Evolutionary conservation across 2,797 vertebrate genomes (phyloP), one percentile per base, ranked within the genome.

Genomic region (Rhadinocentrus ornatus): DNA sequence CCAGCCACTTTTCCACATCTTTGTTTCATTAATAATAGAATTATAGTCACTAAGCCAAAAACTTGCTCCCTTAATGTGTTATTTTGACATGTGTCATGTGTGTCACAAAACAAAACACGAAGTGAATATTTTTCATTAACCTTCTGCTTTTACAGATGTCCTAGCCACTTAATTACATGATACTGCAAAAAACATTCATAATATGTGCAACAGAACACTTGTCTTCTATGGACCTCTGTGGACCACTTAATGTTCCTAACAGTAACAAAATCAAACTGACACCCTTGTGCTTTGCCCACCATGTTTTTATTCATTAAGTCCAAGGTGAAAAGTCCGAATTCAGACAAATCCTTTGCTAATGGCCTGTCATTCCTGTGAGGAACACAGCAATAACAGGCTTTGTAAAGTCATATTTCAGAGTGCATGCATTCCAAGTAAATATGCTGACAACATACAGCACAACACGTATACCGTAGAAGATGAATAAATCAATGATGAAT

Each of bases 331-430:
- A 80, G 67, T 85, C 76, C 78, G 69, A 74, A 82, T 81, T 84
- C 78, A 80, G 67, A 88, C 76, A 91, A 90, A 90, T 85, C 80
- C 77, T 75, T 63, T 69, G 74, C 78, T 88, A 88, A 93, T 89
- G 84, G 75, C 69, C 82, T 82, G 81, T 80, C 89, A 82, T 75
- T 86, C 56, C 81, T 80, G 55, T 24, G 56, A 74, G 80, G 77
- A 84, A 78, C 37, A 69, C 53, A 78, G 68, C 71, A 78, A 88
- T 90, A 75, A 78, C 35, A 54, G 69, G 62, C 71, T 85, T 70
- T 62, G 84, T 85, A 80, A 84, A 90, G 85, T 88, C 64, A 80
- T 72, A 80, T 83, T 87, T 75, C 66, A 77, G 58, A 64, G 44
- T 59, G 72, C 62, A 62, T 48, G 44, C 83, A 57, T 69, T 81